Evolutionary conservation across 1,140 invertebrate genomes (phyloP), one percentile per base, ranked within the genome.

Genomic region (Anoplophora glabripennis): DNA sequence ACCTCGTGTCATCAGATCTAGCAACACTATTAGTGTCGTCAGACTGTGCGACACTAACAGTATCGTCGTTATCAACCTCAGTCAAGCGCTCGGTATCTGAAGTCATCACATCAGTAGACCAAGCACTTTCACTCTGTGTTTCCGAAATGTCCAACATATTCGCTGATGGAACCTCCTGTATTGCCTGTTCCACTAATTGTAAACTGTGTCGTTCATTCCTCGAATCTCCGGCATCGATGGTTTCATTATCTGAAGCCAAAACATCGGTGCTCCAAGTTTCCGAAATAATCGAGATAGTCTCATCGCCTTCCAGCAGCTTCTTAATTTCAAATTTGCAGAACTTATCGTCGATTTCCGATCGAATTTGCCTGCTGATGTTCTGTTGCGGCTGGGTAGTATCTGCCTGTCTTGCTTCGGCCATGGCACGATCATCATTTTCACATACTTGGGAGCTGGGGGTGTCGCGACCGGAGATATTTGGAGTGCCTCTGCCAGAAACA

Each of bases 251-350:
- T 62, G 93, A 95, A 0, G 93, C 93, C 44, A 97, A 76, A 46
- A 97, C 94, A 78, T 98, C 95, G 1, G 94, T 98, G 55, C 93
- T 96, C 95, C 95, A 98, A 1, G 95, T 97, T 76, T 98, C 95
- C 59, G 93, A 96, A 44, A 97, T 94, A 68, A 96, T 87, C 14
- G 94, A 96, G 65, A 95, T 86, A 1, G 94, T 95, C 78, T 98
- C 94, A 75, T 97, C 94, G 1, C 69, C 89, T 80, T 91, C 89
- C 53, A 89, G 81, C 34, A 92, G 77, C 70, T 91, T 91, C 75
- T 92, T 94, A 34, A 98, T 94, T 72, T 96, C 95, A 78, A 99
- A 99, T 78, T 97, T 97, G 70, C 96, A 96, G 84, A 99, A 99
- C 76, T 98, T 96, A 61, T 99, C 96, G 68, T 98, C 95, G 54